A percentile compares a stretch with the other conserved stretches of the same genome.
phyloP scores from a whole-genome alignment of 2,888 invertebrate species.

The Odontocolon sp. region DNA sequence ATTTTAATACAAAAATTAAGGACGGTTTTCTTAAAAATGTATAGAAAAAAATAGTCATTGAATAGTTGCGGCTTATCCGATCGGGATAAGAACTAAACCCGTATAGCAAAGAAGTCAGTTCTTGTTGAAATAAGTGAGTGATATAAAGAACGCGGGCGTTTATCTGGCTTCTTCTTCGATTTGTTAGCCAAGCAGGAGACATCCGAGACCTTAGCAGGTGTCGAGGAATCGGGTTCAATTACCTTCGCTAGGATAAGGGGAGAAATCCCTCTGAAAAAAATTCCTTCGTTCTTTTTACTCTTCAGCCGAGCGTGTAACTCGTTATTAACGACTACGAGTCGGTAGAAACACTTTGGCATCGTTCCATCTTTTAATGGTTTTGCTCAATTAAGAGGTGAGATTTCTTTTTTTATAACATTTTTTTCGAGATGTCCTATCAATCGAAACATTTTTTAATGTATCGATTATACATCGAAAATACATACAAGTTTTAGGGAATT shows the following conservation, averaged over 20 bases:
- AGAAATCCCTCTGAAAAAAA: constrained; percentile 5
- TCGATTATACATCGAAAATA: too few species aligned
- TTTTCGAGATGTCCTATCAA: too few species aligned
- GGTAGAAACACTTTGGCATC: constrained; percentile 4
- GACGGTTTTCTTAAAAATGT: too few species aligned
- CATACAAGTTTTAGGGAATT: too few species aligned
- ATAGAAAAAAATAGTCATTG: background rate
- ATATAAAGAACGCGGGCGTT: background rate
- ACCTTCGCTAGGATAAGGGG: constrained; percentile 6
- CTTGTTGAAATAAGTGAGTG: constrained; percentile 35
- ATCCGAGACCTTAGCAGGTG: constrained; percentile 21
- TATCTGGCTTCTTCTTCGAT: constrained; percentile 41
- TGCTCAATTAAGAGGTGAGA: too few species aligned
- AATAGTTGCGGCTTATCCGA: background rate
- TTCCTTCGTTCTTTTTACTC: background rate
- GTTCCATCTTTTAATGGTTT: too few species aligned
- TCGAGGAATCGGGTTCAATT: constrained; percentile 42
- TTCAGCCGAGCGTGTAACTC: constrained; percentile 9
- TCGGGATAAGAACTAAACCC: background rate
- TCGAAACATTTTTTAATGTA: too few species aligned
- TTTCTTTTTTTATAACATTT: too few species aligned
- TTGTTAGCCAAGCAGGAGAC: constrained; percentile 14
- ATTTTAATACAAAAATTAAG: too few species aligned
- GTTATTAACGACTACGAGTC: constrained; percentile 3
- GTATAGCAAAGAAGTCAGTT: constrained; percentile 25